Base-by-base conservation (phyloP, 2,888 invertebrate species). In the Blastobasis lacticolella region DNA sequence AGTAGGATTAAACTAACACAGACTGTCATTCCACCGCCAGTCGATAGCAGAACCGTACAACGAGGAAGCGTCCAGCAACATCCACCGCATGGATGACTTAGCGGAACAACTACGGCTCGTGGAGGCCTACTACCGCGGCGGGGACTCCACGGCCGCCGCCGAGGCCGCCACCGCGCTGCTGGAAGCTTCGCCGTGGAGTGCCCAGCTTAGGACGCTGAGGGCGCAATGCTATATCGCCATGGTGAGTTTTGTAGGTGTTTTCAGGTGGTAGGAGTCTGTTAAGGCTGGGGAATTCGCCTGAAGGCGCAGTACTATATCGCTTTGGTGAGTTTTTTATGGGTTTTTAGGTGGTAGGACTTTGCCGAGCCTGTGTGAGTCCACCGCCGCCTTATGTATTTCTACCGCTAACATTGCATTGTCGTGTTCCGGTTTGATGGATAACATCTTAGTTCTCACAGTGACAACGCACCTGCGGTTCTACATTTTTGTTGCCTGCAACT, bases 101-200 rank as follows among this genome's bases (percentile, higher is more conserved):
- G 93, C 93, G 0, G 91, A 94, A 61, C 89, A 91, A 54, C 81
- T 90, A 70, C 92, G 88, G 59, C 90, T 85, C 59, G 88, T 71
- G 71, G 90, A 78, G 88, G 90, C 64, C 86, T 86, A 85, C 68
- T 84, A 78, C 72, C 75, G 87, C 55, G 88, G 84, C 4, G 73
- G 72, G 0, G 91, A 93, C 68, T 87, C 84, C 74, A 75, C 85
- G 54, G 88, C 89, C 0, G 91, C 91, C 42, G 89, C 89, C 1
- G 88, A 86, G 45, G 72, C 81, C 2, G 75, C 80, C 62, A 63
- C 89, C 53, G 93, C 94, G 1, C 92, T 96, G 62, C 90, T 97
- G 40, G 96, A 97, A 76, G 84, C 90, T 37, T 95, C 97, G 67
- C 97, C 98, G 1, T 99, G 98, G 98, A 92, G 97, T 46, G 90